Percentiles rank a stretch among this genome's conserved stretches.
Conservation (phyloP, 2,113 vertebrate species). For the Erythrocebus patas region DNA sequence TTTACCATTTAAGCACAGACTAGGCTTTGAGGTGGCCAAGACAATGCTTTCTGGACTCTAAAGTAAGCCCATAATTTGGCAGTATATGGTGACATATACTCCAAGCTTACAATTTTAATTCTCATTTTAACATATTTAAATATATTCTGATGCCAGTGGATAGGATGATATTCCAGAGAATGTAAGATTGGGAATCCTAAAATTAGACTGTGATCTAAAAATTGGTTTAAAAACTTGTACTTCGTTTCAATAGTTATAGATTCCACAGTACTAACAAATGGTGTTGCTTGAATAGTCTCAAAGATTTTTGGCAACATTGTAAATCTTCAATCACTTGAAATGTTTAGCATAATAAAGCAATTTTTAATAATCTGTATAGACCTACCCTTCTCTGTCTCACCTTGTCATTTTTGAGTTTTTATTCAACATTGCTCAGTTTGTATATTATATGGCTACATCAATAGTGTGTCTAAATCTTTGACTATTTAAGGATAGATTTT, state of each 20-base stretch:
- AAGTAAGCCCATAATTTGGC: slow-evolving; percentile 51
- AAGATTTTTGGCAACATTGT: slow-evolving; percentile 15
- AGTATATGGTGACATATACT: background rate
- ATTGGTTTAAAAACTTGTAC: slow-evolving; percentile 41
- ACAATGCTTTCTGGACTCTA: background rate
- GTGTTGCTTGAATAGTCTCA: slow-evolving; percentile 45
- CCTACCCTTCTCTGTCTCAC: background rate
- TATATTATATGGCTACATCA: background rate
- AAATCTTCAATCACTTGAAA: slow-evolving; percentile 32
- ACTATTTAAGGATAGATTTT: slow-evolving; percentile 28
- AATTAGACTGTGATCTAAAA: slow-evolving; percentile 49
- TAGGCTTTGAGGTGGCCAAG: background rate
- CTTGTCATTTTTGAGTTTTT: slow-evolving; percentile 41
- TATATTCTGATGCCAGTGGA: slow-evolving; percentile 51
- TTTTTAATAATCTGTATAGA: background rate
- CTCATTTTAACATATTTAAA: slow-evolving; percentile 62
- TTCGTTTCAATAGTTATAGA: slow-evolving; percentile 42
- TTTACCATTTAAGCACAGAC: background rate
- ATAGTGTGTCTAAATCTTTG: background rate
- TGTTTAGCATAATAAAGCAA: background rate
- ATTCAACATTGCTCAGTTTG: slow-evolving; percentile 30
- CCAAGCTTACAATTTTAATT: slow-evolving; percentile 56
- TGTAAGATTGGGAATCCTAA: slow-evolving; percentile 56
- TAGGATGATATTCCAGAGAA: slow-evolving; percentile 60
- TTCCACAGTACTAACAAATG: slow-evolving; percentile 56